Evolutionary conservation across 2,797 vertebrate genomes (phyloP), one percentile per base, ranked within the genome.

Genomic region (Enteromius treurensis): DNA sequence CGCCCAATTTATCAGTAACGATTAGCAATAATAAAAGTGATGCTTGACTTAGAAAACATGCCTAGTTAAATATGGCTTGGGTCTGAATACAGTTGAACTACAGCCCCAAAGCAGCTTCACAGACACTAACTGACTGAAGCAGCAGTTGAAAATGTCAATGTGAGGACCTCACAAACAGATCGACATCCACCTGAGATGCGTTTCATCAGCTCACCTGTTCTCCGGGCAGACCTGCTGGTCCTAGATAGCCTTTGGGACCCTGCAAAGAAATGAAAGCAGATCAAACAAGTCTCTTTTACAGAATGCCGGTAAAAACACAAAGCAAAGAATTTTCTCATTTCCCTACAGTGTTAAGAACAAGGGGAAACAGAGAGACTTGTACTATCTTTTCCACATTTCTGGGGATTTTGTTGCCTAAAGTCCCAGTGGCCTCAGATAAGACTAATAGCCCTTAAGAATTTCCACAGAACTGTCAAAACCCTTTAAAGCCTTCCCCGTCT

Each of bases 241-340:
- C 96, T 0, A 83, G 84, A 89, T 95, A 91, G 75, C 96, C 96
- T 90, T 95, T 96, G 76, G 88, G 89, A 89, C 96, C 96, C 96
- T 97, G 85, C 8, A 89, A 78, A 40, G 79, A 47, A 81, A 80
- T 3, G 13, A 74, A 74, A 77, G 13, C 15, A 58, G 29, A 89
- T 47, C 55, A 87, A 77, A 87, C 19, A 53, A 74, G 68, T 29
- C 32, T 73, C 34, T 29, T 45, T 47, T 34, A 55, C 34, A 29
- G 32, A 55, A 26, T 10, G 3, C 47, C 45, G 2, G 17, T 23
- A 14, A 21, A 42, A 83, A 42, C 15, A n/a, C 17, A 84, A 73
- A 62, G 10, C 67, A 21, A 26, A 47, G n/a, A 6, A 29, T 26
- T 73, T 51, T 11, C 45, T 47, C 45, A 79, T 65, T 37, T 68